Evolutionary conservation across 2,888 invertebrate genomes (phyloP).

Genomic region (Aricia artaxerxes): DNA sequence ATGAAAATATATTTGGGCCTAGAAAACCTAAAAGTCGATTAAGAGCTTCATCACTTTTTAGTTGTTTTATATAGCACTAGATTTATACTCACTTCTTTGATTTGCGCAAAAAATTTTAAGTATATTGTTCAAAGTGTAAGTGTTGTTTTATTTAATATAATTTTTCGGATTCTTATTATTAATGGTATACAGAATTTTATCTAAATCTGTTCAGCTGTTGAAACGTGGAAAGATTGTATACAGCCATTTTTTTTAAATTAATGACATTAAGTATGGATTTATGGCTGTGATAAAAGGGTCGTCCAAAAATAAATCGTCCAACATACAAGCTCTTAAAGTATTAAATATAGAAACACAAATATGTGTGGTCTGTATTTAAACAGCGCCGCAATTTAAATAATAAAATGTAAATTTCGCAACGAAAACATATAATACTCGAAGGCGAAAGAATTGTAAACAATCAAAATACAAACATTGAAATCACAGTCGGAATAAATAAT

Average conservation of each 20-base stretch:
- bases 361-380: background rate
- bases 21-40: background rate
- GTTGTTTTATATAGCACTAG: too few relatives aligned
- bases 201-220: too few relatives aligned
- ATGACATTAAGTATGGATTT: background rate
- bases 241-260: too few relatives aligned
- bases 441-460: constrained; percentile 38
- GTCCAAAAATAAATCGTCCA: background rate
- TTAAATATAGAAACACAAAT: background rate
- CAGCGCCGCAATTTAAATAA: constrained; percentile 29
- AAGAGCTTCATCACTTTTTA: too few relatives aligned
- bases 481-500: constrained; percentile 43
- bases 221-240: too few relatives aligned
- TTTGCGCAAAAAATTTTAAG: too few relatives aligned
- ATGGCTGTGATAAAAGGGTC: background rate
- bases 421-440: constrained; percentile 26
- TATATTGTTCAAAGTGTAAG: too few relatives aligned
- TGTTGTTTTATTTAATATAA: too few relatives aligned
- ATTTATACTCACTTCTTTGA: too few relatives aligned
- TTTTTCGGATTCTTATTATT: background rate
- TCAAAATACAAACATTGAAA: constrained; percentile 46
- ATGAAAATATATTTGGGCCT: background rate
- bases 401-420: constrained; percentile 22
- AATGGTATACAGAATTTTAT: too few relatives aligned
- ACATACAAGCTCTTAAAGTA: background rate